phyloP scores from a whole-genome alignment of 2,113 vertebrate genomes.

The Sprattus sprattus region DNA sequence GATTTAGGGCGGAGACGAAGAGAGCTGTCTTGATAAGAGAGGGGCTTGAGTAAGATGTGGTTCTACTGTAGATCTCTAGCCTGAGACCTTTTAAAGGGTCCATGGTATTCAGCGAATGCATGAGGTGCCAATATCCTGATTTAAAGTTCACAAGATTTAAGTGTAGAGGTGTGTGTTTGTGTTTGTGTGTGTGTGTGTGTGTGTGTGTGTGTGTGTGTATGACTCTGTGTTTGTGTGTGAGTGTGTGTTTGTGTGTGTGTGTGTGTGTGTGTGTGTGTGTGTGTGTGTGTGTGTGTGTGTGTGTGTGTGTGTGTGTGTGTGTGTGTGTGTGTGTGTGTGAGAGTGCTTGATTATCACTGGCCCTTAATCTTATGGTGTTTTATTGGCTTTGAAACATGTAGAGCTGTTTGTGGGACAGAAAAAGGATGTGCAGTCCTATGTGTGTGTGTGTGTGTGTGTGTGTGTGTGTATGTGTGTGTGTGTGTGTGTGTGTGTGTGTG shows the following conservation, averaged over 20 bases:
- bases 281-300: background rate
- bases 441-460: background rate
- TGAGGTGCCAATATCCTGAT: slow-evolving; percentile 10
- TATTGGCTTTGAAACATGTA: no score
- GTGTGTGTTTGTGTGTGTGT: background rate
- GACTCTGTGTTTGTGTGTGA: background rate
- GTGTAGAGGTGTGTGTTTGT: no score
- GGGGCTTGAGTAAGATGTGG: background rate
- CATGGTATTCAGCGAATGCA: background rate
- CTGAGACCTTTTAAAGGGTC: background rate
- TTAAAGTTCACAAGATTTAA: background rate
- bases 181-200: background rate
- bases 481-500: background rate
- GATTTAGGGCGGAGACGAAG: background rate
- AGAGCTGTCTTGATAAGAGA: background rate
- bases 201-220: background rate
- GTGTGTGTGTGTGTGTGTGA: background rate
- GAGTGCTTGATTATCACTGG: no score
- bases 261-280: background rate
- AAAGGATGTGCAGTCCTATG: background rate
- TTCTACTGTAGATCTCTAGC: background rate
- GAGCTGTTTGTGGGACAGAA: no score
- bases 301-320: background rate
- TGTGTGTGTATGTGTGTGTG: background rate
- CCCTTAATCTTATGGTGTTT: no score